Conservation (phyloP, 2,113 vertebrate species). For the Oreocharis arfaki region DNA sequence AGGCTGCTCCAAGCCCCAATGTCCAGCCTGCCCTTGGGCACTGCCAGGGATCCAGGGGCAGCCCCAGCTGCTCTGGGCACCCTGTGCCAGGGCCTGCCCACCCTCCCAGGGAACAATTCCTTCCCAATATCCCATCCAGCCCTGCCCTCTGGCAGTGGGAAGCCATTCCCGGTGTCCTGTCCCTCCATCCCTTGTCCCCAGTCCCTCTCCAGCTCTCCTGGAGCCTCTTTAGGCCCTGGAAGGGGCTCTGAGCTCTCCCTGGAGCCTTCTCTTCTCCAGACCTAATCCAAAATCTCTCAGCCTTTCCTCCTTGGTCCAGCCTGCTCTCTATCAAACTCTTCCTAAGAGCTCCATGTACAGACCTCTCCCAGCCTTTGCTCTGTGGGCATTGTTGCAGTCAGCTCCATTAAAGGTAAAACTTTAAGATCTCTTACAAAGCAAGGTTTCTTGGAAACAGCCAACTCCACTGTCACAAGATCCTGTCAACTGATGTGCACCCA, state of each 20-base stretch:
- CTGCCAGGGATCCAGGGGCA: neutral
- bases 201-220: neutral
- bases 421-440: neutral
- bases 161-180: neutral
- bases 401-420: neutral
- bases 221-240: neutral
- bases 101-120: neutral
- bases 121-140: accelerated
- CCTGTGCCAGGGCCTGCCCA: neutral
- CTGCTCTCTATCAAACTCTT: neutral
- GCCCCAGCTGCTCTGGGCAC: neutral
- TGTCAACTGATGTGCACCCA: neutral
- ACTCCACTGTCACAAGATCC: neutral
- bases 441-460: neutral
- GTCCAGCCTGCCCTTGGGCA: neutral
- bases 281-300: neutral
- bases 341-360: accelerated
- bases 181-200: neutral
- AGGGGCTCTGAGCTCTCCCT: accelerated
- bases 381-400: accelerated
- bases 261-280: neutral
- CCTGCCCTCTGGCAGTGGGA: neutral
- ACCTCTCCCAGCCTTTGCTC: neutral
- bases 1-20: neutral
- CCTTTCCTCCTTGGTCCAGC: neutral